Conservation (phyloP, 2,888 invertebrate species). For the Acanthopleura granulata region DNA sequence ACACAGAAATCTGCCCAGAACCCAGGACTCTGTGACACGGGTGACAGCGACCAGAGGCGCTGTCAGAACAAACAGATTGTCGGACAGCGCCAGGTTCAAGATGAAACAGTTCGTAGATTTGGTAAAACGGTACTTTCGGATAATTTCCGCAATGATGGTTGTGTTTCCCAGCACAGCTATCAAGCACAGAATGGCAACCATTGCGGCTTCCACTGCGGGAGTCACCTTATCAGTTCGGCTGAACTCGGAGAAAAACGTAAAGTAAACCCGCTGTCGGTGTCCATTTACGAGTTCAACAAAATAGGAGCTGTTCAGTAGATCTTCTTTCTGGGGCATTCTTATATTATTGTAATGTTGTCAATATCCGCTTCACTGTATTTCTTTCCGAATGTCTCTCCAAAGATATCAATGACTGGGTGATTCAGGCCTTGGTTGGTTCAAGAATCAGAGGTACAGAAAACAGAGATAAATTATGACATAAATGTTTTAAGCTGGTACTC, state of each 20-base stretch:
- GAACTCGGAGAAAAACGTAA: conserved; percentile 53
- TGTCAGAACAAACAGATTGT: conserved; percentile 43
- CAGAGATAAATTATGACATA: too few relatives aligned
- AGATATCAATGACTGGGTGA: too few relatives aligned
- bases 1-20: conserved; percentile 48
- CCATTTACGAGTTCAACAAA: conserved; percentile 37
- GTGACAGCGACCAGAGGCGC: conserved; percentile 49
- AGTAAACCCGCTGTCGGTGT: conserved; percentile 46
- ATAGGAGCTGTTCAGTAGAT: conserved; percentile 35
- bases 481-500: too few relatives aligned
- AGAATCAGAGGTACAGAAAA: too few relatives aligned
- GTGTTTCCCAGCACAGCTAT: conserved; percentile 41
- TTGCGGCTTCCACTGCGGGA: conserved; percentile 37
- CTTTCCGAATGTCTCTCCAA: too few relatives aligned
- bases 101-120: conserved; percentile 50
- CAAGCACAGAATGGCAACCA: conserved; percentile 36
- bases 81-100: conserved; percentile 51
- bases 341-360: too few relatives aligned
- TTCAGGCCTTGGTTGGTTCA: too few relatives aligned
- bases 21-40: conserved; percentile 51
- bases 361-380: too few relatives aligned
- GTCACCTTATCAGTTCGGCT: conserved; percentile 38
- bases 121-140: conserved; percentile 31
- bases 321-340: too few relatives aligned
- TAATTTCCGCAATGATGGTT: conserved; percentile 37